phyloP scores from a whole-genome alignment of 2,113 vertebrate genomes.

The Apeltes quadracus region DNA sequence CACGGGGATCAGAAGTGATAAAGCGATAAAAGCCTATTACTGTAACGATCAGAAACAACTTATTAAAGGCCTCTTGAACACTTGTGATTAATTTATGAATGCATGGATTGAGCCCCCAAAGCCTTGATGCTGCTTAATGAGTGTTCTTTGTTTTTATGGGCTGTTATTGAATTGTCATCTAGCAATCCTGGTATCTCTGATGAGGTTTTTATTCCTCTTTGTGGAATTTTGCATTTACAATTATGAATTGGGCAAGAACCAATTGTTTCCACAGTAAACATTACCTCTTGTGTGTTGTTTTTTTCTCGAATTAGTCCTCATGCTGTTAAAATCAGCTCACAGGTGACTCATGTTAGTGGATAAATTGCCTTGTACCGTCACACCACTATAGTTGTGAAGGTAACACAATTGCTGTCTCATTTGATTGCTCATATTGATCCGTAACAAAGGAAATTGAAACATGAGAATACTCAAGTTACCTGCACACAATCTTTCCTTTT shows the following conservation, averaged over 20 bases:
- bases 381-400: neutral
- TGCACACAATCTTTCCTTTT: neutral
- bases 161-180: conserved; percentile 6
- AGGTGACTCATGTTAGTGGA: neutral
- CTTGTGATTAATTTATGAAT: conserved; percentile 13
- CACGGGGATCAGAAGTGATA: neutral
- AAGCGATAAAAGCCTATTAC: conserved; percentile 13
- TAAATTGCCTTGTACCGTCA: neutral
- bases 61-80: conserved; percentile 15
- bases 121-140: conserved; percentile 14
- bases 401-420: neutral
- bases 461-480: neutral
- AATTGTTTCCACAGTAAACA: neutral
- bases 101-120: conserved; percentile 29
- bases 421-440: neutral
- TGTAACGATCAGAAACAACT: conserved; percentile 17
- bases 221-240: neutral
- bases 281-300: neutral
- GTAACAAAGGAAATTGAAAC: neutral
- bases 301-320: neutral
- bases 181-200: neutral
- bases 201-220: neutral
- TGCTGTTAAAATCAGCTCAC: neutral
- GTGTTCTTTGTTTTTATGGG: neutral
- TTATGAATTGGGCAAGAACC: neutral